These are phyloP conservation scores for Buphagus erythrorhynchus DNA, from an alignment of 2,797 vertebrate species.

Conservation along the genomic window DNA sequence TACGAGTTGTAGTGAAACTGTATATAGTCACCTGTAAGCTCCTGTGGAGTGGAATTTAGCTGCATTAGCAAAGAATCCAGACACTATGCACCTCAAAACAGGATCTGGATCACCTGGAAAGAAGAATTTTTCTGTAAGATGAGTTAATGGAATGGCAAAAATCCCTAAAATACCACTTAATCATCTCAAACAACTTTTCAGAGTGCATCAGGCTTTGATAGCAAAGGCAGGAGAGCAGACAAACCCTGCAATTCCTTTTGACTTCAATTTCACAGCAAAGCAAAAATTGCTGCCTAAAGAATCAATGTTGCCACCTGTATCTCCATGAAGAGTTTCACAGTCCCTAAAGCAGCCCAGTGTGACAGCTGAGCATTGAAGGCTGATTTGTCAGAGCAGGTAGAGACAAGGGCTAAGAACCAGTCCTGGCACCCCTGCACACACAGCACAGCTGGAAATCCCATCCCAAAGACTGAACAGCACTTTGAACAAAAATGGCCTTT, in stretches of 20 bases:
- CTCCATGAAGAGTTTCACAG: background rate
- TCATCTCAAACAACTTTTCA: background rate
- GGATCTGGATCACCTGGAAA: slow-evolving; percentile 93
- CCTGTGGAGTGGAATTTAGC: slow-evolving; percentile 96
- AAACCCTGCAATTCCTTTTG: background rate
- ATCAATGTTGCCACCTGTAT: background rate
- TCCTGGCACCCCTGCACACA: accelerated
- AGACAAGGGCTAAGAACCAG: background rate
- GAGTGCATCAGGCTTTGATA: background rate
- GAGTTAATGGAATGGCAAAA: background rate
- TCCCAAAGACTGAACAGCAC: background rate
- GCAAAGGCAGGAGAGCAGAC: background rate
- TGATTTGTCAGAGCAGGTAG: background rate
- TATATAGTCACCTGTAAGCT: slow-evolving; percentile 86
- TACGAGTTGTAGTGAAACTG: background rate
- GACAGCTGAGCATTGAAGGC: background rate
- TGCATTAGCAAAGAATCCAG: slow-evolving; percentile 96
- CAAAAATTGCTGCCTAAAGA: background rate
- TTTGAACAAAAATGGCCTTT: background rate
- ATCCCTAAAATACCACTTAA: background rate
- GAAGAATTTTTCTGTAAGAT: background rate
- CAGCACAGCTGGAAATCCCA: background rate
- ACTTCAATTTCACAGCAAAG: background rate
- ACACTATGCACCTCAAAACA: slow-evolving; percentile 93
- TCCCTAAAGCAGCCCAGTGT: background rate